Percentiles rank a stretch among this genome's conserved stretches.
These are phyloP conservation scores for Bombus turneri DNA, from an alignment of 1,140 invertebrate species.

Conservation along the genomic window DNA sequence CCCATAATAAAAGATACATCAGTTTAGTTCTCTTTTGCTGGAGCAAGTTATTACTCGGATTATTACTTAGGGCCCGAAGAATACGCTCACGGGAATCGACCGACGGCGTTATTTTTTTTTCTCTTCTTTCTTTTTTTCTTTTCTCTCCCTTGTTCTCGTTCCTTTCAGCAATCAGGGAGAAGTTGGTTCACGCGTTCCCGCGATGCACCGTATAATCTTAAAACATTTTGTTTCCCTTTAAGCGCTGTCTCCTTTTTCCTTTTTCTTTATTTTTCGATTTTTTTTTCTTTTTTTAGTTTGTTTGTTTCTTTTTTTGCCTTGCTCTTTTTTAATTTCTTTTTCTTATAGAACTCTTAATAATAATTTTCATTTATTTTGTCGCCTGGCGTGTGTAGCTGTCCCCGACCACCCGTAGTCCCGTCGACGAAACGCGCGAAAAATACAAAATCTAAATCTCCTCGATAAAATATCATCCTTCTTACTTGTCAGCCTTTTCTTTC, in stretches of 20 bases:
- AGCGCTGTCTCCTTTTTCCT: conserved; percentile 19
- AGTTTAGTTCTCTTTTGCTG: conserved; percentile 46
- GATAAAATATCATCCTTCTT: conserved; percentile 75
- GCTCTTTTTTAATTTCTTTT: neutral
- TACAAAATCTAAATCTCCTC: conserved; percentile 80
- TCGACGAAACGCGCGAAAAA: conserved; percentile 73
- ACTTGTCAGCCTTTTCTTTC: conserved; percentile 48
- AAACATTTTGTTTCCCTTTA: conserved; percentile 51
- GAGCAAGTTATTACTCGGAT: conserved; percentile 63
- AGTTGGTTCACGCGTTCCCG: conserved; percentile 56
- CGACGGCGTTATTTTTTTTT: neutral
- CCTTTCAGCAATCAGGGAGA: conserved; percentile 34
- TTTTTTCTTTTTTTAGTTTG: neutral
- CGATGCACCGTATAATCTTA: conserved; percentile 44
- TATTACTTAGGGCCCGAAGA: conserved; percentile 69
- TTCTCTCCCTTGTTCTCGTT: conserved; percentile 15
- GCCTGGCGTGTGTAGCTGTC: conserved; percentile 31
- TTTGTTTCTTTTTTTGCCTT: neutral
- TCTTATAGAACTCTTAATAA: conserved; percentile 40
- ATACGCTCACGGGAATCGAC: conserved; percentile 53
- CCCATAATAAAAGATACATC: conserved; percentile 67
- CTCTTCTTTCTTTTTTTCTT: neutral
- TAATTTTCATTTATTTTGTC: conserved; percentile 17
- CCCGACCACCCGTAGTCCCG: conserved; percentile 68
- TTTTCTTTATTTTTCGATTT: conserved; percentile 1